These are phyloP conservation scores for Chirona hameri DNA, from an alignment of 2,888 invertebrate genomes.

Conservation along the genomic window DNA sequence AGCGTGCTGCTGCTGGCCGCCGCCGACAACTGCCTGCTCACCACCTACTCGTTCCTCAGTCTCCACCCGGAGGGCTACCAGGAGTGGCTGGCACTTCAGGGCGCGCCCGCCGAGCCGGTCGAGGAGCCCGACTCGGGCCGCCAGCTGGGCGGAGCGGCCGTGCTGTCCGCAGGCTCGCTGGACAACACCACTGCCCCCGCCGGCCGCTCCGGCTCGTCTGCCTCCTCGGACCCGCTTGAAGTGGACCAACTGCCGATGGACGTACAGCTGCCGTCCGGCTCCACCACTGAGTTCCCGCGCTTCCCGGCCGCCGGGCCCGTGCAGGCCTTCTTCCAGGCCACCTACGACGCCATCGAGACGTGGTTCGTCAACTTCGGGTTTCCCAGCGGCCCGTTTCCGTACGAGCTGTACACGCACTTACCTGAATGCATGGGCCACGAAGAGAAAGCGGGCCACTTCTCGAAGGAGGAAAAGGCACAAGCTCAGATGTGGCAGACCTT, in stretches of 20 bases:
- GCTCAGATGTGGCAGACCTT: conserved; percentile 11
- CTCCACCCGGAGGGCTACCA: conserved; percentile 5
- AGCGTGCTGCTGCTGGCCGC: conserved; percentile 41
- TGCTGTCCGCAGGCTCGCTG: neutral
- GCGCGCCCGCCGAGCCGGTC: neutral
- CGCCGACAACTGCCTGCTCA: conserved; percentile 46
- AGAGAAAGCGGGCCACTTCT: neutral
- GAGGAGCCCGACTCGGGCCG: neutral
- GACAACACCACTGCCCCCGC: neutral
- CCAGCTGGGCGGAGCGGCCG: neutral
- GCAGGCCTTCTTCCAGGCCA: neutral
- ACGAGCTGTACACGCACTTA: neutral
- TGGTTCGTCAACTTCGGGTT: conserved; percentile 9
- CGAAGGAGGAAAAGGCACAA: neutral
- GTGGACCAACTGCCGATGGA: conserved; percentile 7
- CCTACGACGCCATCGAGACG: neutral
- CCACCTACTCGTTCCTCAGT: conserved; percentile 42
- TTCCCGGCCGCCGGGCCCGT: neutral
- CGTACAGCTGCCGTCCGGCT: neutral
- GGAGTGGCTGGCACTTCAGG: neutral
- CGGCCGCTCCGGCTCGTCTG: neutral
- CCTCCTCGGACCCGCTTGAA: neutral
- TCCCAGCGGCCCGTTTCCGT: neutral
- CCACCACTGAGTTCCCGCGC: neutral
- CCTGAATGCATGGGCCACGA: neutral